Conservation (phyloP, 2,888 invertebrate genomes). For the Neocrepidodera transversa region DNA sequence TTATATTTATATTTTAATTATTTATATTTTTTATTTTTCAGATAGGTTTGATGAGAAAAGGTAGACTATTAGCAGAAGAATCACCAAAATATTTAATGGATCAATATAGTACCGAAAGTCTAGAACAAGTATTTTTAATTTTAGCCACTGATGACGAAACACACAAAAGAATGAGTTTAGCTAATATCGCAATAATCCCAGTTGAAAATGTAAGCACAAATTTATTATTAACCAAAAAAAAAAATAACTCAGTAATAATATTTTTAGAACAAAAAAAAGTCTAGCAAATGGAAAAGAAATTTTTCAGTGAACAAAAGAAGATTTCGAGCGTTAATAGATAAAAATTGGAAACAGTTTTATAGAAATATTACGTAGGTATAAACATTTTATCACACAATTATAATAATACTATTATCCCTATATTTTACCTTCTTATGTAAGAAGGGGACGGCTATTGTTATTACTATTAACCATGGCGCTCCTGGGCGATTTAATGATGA, state of each 20-base stretch:
- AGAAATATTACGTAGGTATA: conserved; percentile 46
- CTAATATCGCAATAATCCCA: not conserved
- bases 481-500: no score
- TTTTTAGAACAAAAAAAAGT: conserved; percentile 3
- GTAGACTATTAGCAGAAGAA: conserved; percentile 84
- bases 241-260: no score
- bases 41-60: conserved; percentile 91
- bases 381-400: conserved; percentile 4
- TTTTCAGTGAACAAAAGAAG: conserved; percentile 36
- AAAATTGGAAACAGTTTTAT: conserved; percentile 50
- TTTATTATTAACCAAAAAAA: no score
- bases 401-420: no score
- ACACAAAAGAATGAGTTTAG: not conserved
- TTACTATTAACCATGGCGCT: no score
- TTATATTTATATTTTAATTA: not conserved
- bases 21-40: conserved; percentile 52
- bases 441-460: no score
- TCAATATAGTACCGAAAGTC: conserved; percentile 72
- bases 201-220: not conserved
- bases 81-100: conserved; percentile 77
- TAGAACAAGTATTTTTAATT: conserved; percentile 88
- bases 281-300: not conserved
- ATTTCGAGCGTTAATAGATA: conserved; percentile 44
- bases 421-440: no score
- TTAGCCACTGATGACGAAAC: conserved; percentile 71